Conservation (phyloP, 2,113 vertebrate genomes). For the Numenius arquata region DNA sequence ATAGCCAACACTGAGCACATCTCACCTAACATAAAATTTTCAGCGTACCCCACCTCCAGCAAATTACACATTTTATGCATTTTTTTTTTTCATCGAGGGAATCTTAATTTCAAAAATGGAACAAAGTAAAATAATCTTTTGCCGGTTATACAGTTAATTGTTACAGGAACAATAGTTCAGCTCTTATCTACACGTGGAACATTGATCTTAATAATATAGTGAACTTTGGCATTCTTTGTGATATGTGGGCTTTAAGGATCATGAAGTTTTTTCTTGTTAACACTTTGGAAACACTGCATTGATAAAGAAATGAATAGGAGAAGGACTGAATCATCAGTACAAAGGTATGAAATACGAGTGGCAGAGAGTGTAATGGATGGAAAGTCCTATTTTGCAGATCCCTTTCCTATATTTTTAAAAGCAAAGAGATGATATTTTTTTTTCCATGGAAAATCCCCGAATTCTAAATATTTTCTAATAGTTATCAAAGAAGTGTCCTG, state of each 20-base stretch:
- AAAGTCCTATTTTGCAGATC: not conserved
- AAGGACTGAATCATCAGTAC: not conserved
- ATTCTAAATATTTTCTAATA: not conserved
- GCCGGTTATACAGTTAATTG: not conserved
- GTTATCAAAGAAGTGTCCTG: not conserved
- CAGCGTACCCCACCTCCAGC: accelerated
- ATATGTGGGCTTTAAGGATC: not conserved
- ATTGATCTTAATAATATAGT: not conserved
- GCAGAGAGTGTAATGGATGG: not conserved
- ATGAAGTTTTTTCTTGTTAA: not conserved
- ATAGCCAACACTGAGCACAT: not conserved
- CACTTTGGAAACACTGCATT: not conserved
- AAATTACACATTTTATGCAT: not conserved
- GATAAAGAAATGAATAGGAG: not conserved
- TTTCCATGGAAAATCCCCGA: not conserved
- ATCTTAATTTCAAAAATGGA: not conserved
- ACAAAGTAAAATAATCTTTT: not conserved
- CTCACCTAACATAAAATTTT: not conserved
- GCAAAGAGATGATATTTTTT: not conserved
- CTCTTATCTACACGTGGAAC: conserved; percentile 64
- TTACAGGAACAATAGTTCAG: conserved; percentile 28
- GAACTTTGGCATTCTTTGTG: conserved; percentile 52
- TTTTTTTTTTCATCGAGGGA: not conserved
- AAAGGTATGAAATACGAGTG: not conserved
- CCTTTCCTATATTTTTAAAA: not conserved